Percentiles rank a stretch among this genome's conserved stretches.
These are phyloP conservation scores for Erethizon dorsatum DNA, from an alignment of 2,797 vertebrate genomes.

Conservation along the genomic window DNA sequence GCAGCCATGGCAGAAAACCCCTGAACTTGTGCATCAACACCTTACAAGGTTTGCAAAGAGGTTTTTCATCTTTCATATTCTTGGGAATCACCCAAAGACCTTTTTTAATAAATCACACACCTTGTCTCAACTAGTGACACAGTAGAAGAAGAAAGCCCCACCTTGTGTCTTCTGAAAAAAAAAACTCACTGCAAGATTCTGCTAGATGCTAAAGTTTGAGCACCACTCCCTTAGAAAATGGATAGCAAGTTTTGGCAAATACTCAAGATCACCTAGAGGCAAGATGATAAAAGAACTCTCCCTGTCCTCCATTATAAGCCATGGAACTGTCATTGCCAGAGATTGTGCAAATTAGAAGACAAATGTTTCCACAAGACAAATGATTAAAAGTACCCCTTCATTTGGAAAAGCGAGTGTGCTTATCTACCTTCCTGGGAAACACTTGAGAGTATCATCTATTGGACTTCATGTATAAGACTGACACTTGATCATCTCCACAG, in stretches of 20 bases:
- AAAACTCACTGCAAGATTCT: not conserved
- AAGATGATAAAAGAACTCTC: not conserved
- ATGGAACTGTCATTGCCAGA: not conserved
- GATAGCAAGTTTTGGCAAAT: constrained; percentile 19
- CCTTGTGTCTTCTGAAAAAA: not conserved
- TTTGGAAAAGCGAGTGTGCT: not conserved
- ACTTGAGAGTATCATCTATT: not conserved
- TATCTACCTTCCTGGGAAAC: constrained; percentile 29
- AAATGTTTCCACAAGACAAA: not conserved
- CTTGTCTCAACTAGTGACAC: not conserved
- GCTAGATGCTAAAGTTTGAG: not conserved
- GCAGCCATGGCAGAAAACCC: not conserved
- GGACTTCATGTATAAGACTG: not conserved
- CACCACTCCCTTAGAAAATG: not conserved
- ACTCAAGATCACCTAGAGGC: not conserved
- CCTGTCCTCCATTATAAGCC: not conserved
- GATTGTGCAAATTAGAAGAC: not conserved
- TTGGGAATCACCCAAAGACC: not conserved
- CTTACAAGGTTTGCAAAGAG: not conserved
- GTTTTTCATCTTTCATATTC: not conserved
- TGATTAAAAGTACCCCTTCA: constrained; percentile 27
- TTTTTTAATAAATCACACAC: not conserved
- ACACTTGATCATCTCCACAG: not conserved
- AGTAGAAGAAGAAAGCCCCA: not conserved
- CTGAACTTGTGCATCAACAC: not conserved